A percentile compares a stretch with the other conserved stretches of the same genome.
phyloP scores from a whole-genome alignment of 2,113 vertebrate species.

The Salvelinus sp. region DNA sequence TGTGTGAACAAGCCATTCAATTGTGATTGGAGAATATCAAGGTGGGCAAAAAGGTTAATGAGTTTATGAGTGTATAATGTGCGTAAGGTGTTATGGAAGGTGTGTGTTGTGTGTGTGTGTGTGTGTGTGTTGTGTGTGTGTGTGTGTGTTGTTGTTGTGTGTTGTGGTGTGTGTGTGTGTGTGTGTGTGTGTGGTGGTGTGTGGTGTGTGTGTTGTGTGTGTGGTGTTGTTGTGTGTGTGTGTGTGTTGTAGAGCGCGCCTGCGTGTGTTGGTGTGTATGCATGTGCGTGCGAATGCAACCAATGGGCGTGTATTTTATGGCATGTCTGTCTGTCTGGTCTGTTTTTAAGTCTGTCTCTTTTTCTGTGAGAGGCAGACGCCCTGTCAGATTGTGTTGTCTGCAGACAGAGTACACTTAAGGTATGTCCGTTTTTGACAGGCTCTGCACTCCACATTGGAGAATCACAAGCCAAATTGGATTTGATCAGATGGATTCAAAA shows the following conservation, averaged over 20 bases:
- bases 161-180: background rate
- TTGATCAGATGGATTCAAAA: conserved; percentile 47
- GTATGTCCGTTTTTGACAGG: conserved; percentile 38
- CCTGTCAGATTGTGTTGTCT: conserved; percentile 31
- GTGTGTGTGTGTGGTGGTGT: background rate
- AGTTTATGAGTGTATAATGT: no score
- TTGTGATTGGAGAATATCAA: no score
- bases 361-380: conserved; percentile 24
- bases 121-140: background rate
- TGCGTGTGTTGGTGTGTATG: background rate
- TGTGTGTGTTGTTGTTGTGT: background rate
- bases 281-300: conserved; percentile 11
- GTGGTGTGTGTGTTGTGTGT: background rate
- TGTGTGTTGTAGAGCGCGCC: background rate
- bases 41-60: no score
- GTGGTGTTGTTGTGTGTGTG: background rate
- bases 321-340: background rate
- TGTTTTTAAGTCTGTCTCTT: background rate
- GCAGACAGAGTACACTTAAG: conserved; percentile 13
- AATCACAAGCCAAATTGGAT: conserved; percentile 42
- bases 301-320: conserved; percentile 6
- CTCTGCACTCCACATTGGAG: conserved; percentile 22
- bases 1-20: background rate
- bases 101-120: no score
- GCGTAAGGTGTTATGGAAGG: no score